Evolutionary conservation across 2,113 vertebrate species (phyloP).

Genomic region (Cranoglanis bouderius): DNA sequence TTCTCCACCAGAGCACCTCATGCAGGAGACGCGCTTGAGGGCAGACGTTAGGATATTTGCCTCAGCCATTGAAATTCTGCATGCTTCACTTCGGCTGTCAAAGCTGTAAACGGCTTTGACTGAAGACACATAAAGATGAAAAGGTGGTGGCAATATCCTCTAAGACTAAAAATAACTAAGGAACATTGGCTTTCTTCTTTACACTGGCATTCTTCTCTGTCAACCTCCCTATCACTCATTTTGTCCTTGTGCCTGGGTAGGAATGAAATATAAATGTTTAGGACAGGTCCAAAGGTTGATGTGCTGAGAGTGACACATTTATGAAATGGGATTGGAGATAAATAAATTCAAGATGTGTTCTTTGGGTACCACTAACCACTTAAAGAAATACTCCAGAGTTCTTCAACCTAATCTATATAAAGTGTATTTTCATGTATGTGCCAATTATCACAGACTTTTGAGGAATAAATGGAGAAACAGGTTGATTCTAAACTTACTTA

Average conservation of each 20-base stretch:
- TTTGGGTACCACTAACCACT: background rate
- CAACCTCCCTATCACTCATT: background rate
- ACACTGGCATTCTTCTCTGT: background rate
- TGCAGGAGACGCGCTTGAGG: constrained; percentile 16
- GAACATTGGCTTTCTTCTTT: background rate
- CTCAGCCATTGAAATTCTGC: background rate
- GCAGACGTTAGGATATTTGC: constrained; percentile 40
- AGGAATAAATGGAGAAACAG: background rate
- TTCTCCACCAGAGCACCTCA: background rate
- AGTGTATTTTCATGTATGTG: background rate
- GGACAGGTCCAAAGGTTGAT: background rate
- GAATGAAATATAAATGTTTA: constrained; percentile 15
- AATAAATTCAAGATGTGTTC: constrained; percentile 1
- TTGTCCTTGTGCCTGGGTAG: background rate
- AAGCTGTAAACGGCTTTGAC: background rate
- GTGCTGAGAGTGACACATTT: constrained; percentile 23
- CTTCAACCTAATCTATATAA: background rate
- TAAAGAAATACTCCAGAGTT: background rate
- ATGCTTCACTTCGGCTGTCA: background rate
- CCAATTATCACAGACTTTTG: background rate
- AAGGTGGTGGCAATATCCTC: background rate
- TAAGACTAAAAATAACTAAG: constrained; percentile 4
- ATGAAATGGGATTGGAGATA: constrained; percentile 4
- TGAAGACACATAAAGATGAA: background rate
- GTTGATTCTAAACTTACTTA: background rate